Percentiles rank a stretch among this genome's conserved stretches.
phyloP scores from a whole-genome alignment of 2,888 invertebrate species.

The Epinotia ramella region DNA sequence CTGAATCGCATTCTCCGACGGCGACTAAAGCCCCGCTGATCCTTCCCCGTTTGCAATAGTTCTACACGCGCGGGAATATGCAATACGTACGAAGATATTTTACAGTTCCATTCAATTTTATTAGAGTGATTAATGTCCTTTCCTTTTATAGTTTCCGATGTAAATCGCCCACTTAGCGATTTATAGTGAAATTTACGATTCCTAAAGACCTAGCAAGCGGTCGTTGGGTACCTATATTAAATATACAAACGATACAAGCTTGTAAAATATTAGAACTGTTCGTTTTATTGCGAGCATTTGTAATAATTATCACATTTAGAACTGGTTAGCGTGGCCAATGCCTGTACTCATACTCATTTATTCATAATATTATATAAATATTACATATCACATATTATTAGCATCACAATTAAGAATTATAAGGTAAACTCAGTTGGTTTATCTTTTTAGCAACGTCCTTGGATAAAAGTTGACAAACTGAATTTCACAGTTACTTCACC shows the following conservation, averaged over 20 bases:
- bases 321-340: not conserved
- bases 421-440: not conserved
- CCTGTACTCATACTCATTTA: too few species aligned
- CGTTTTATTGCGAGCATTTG: conserved; percentile 18
- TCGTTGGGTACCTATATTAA: conserved; percentile 23
- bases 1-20: conserved; percentile 42
- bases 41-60: conserved; percentile 54
- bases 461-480: conserved; percentile 51
- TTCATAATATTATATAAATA: too few species aligned
- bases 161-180: conserved; percentile 52
- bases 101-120: conserved; percentile 56
- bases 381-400: too few species aligned
- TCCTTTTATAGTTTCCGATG: conserved; percentile 50
- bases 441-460: conserved; percentile 50
- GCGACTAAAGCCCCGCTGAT: conserved; percentile 49
- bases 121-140: conserved; percentile 52
- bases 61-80: conserved; percentile 53
- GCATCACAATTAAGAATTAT: too few species aligned
- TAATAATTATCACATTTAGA: conserved; percentile 24
- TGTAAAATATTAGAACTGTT: conserved; percentile 26
- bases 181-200: conserved; percentile 49
- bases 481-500: conserved; percentile 60
- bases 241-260: conserved; percentile 25
- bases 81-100: conserved; percentile 51
- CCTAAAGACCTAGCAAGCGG: conserved; percentile 36